These are phyloP conservation scores for Boloria euphrosyne DNA, from an alignment of 2,888 invertebrate species.

Conservation along the genomic window DNA sequence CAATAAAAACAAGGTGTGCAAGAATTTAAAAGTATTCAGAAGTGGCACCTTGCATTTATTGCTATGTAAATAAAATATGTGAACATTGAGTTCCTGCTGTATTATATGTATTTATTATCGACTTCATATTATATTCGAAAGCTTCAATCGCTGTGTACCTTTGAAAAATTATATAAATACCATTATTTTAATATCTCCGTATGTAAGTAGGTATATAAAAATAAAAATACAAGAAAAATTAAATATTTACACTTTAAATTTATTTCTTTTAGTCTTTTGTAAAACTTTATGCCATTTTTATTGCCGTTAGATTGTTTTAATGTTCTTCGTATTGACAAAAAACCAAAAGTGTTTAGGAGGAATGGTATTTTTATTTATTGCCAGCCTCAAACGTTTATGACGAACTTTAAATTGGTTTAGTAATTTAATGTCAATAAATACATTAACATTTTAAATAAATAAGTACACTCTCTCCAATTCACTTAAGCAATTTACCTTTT, in stretches of 20 bases:
- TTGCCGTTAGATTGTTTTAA: conserved; percentile 19
- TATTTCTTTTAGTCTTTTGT: not conserved
- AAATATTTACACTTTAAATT: not conserved
- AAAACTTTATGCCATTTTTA: conserved; percentile 20
- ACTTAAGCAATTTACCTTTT: not conserved
- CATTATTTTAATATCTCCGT: not conserved
- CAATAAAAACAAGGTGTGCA: not conserved
- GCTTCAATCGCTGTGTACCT: too few species aligned
- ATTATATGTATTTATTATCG: too few species aligned
- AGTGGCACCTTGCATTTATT: not conserved
- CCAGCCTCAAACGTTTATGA: not conserved
- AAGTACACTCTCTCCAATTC: not conserved
- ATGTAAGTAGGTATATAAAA: conserved; percentile 6
- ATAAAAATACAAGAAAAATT: not conserved
- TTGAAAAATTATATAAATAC: too few species aligned
- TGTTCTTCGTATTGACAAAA: conserved; percentile 16
- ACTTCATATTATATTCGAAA: too few species aligned
- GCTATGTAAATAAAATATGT: too few species aligned
- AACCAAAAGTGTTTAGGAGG: not conserved
- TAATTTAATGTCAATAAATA: too few species aligned
- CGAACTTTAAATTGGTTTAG: not conserved
- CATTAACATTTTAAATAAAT: not conserved
- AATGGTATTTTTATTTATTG: conserved; percentile 9
- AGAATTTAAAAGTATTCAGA: not conserved
- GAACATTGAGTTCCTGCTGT: too few species aligned